Evolutionary conservation across 2,888 invertebrate species (phyloP).

Genomic region (Netelia inedita): DNA sequence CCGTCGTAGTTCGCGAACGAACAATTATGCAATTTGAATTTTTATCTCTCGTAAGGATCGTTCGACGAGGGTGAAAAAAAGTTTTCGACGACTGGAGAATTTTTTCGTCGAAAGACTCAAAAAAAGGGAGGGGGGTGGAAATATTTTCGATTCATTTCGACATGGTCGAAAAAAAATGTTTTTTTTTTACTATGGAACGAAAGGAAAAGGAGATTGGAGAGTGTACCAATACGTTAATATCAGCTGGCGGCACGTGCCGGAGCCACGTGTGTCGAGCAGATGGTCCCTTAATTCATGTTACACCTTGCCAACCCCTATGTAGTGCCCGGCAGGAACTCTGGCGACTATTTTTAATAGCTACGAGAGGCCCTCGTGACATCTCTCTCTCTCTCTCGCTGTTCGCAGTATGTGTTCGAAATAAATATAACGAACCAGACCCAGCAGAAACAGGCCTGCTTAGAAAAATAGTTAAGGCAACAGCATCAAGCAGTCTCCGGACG

Average conservation of each 20-base stretch:
- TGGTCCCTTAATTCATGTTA: slow-evolving; percentile 80
- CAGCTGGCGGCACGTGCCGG: slow-evolving; percentile 82
- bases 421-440: slow-evolving; percentile 65
- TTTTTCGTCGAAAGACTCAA: no score
- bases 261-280: slow-evolving; percentile 83
- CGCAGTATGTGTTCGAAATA: slow-evolving; percentile 54
- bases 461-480: slow-evolving; percentile 54
- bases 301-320: slow-evolving; percentile 81
- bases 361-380: slow-evolving; percentile 72
- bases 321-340: slow-evolving; percentile 60
- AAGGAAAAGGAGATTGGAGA: slow-evolving; percentile 45
- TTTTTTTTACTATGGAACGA: slow-evolving; percentile 21
- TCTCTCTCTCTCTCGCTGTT: slow-evolving; percentile 1
- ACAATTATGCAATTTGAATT: no score
- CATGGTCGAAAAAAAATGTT: slow-evolving; percentile 7
- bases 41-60: no score
- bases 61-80: no score
- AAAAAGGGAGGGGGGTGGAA: no score
- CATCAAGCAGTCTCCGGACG: slow-evolving; percentile 2
- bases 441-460: slow-evolving; percentile 41
- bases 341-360: slow-evolving; percentile 76
- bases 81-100: no score
- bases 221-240: slow-evolving; percentile 79
- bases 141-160: no score
- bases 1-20: no score